phyloP scores from a whole-genome alignment of 2,113 vertebrate genomes.

The Puntigrus tetrazona region DNA sequence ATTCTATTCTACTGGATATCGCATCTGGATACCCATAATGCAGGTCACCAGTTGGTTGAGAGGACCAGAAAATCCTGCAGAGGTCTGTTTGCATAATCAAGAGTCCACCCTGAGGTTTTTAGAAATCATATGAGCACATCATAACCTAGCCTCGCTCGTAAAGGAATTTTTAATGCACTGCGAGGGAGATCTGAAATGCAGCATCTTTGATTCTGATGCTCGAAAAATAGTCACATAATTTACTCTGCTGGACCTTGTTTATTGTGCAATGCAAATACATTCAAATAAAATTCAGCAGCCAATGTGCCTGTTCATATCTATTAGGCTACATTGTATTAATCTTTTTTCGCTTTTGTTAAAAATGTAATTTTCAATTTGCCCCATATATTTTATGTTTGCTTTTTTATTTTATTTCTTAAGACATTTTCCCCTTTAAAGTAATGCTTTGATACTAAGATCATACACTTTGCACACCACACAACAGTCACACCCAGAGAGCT shows the following conservation, averaged over 20 bases:
- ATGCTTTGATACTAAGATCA: neutral
- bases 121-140: neutral
- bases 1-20: neutral
- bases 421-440: neutral
- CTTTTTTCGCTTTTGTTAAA: no score
- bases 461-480: neutral
- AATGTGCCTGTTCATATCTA: neutral
- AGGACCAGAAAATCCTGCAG: neutral
- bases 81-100: slow-evolving; percentile 11
- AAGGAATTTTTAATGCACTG: neutral
- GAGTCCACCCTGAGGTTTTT: slow-evolving; percentile 11
- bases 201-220: neutral
- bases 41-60: slow-evolving; percentile 8
- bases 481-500: neutral
- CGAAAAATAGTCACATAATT: neutral
- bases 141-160: neutral
- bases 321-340: neutral
- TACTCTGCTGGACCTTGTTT: neutral
- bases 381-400: no score
- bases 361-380: no score
- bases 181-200: neutral
- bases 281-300: no score
- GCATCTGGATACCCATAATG: neutral
- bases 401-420: no score
- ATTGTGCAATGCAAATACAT: neutral